These are phyloP conservation scores for Drosophila grimshawi DNA, from an alignment of 1,140 invertebrate species.

Conservation along the genomic window DNA sequence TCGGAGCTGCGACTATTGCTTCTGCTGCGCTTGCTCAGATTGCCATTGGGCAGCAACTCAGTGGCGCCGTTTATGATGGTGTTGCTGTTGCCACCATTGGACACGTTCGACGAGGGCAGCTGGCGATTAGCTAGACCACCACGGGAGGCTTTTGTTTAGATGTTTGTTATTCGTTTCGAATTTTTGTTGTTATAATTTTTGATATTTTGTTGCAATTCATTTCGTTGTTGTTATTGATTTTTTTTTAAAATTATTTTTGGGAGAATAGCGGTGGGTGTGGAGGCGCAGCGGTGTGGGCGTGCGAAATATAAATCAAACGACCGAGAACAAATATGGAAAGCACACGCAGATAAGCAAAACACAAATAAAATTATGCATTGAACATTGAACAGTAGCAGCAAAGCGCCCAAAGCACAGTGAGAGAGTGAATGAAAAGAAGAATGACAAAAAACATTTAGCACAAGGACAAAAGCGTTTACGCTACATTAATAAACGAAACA, in stretches of 20 bases:
- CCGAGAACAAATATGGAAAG: constrained; percentile 56
- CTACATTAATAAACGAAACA: constrained; percentile 15
- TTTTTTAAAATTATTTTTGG: background rate
- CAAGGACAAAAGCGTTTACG: constrained; percentile 44
- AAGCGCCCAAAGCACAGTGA: constrained; percentile 31
- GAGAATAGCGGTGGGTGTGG: constrained; percentile 28
- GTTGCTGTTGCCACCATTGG: constrained; percentile 42
- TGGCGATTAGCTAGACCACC: constrained; percentile 87
- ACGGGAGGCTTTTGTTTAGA: constrained; percentile 85
- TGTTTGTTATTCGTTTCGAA: constrained; percentile 49
- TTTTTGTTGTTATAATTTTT: constrained; percentile 38
- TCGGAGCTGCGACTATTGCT: constrained; percentile 82
- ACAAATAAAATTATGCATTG: constrained; percentile 35
- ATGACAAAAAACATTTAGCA: constrained; percentile 61
- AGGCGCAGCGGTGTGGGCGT: constrained; percentile 60
- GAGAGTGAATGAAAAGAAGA: constrained; percentile 60
- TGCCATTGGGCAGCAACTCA: constrained; percentile 44
- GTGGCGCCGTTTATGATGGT: constrained; percentile 33
- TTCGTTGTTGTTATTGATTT: background rate
- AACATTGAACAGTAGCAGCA: constrained; percentile 24
- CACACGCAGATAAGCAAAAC: constrained; percentile 60
- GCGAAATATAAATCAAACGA: constrained; percentile 69
- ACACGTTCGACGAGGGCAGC: constrained; percentile 84
- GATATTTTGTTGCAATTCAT: background rate
- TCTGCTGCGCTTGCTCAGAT: constrained; percentile 53